phyloP scores from a whole-genome alignment of 2,888 invertebrate genomes.

The Zelleria hepariella region DNA sequence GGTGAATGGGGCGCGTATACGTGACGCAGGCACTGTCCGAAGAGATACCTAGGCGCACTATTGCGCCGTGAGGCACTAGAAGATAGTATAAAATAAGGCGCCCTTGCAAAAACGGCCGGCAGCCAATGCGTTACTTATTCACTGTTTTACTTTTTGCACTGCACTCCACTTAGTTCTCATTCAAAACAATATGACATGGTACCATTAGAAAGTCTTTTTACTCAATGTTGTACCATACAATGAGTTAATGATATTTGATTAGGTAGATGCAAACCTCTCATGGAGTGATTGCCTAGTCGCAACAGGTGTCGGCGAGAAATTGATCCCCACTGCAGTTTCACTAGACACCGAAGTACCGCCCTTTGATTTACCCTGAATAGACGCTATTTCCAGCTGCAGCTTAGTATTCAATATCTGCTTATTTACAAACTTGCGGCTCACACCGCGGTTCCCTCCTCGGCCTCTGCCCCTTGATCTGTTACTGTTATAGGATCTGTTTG shows the following conservation, averaged over 20 bases:
- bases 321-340: constrained; percentile 37
- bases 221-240: background rate
- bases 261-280: constrained; percentile 47
- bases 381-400: constrained; percentile 61
- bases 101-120: no score
- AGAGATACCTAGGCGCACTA: no score
- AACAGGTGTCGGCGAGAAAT: constrained; percentile 51
- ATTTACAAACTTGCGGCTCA: constrained; percentile 49
- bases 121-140: background rate
- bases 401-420: constrained; percentile 54
- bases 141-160: background rate
- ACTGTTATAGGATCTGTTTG: constrained; percentile 37
- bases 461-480: constrained; percentile 28
- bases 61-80: no score
- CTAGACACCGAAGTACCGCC: constrained; percentile 18
- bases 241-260: constrained; percentile 22
- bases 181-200: background rate
- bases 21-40: no score
- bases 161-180: background rate
- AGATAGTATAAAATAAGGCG: no score
- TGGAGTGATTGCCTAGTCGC: constrained; percentile 54
- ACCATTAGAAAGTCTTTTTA: background rate
- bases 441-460: constrained; percentile 33
- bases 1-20: no score
- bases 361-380: constrained; percentile 50